Evolutionary conservation across 30 jellyfish, hydroid and myxozoan species (phyloP).

Genomic region (Cassiopea andromeda): DNA sequence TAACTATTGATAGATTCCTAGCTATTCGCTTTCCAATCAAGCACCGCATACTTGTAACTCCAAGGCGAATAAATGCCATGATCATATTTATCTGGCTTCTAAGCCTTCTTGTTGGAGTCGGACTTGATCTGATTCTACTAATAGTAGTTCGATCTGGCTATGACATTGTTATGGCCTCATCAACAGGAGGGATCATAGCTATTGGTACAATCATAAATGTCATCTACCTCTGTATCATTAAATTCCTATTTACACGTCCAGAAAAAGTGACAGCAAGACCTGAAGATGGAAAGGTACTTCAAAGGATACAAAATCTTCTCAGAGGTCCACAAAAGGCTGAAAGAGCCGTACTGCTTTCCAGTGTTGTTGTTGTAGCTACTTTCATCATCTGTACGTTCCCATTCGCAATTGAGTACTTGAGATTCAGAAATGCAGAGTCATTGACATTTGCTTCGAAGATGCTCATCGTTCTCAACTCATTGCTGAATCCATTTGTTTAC

Average conservation of each 20-base stretch:
- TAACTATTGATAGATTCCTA: conserved; percentile 36
- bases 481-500: conserved; percentile 52
- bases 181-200: neutral
- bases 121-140: neutral
- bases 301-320: neutral
- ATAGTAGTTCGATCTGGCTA: neutral
- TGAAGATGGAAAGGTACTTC: neutral
- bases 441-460: conserved; percentile 11
- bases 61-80: neutral
- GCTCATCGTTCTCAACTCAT: conserved; percentile 23
- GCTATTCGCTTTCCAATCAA: conserved; percentile 31
- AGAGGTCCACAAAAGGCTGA: conserved; percentile 12
- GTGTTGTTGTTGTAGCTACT: conserved; percentile 32
- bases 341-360: conserved; percentile 14
- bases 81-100: neutral
- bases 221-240: neutral
- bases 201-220: neutral
- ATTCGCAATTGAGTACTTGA: conserved; percentile 35
- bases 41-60: conserved; percentile 23
- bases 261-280: neutral
- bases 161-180: neutral
- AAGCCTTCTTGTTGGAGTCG: neutral
- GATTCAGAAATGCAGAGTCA: neutral
- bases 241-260: neutral
- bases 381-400: conserved; percentile 49